Percentiles rank a stretch among this genome's conserved stretches.
These are phyloP conservation scores for Arvicanthis niloticus DNA, from an alignment of 2,113 vertebrate species.

Conservation along the genomic window DNA sequence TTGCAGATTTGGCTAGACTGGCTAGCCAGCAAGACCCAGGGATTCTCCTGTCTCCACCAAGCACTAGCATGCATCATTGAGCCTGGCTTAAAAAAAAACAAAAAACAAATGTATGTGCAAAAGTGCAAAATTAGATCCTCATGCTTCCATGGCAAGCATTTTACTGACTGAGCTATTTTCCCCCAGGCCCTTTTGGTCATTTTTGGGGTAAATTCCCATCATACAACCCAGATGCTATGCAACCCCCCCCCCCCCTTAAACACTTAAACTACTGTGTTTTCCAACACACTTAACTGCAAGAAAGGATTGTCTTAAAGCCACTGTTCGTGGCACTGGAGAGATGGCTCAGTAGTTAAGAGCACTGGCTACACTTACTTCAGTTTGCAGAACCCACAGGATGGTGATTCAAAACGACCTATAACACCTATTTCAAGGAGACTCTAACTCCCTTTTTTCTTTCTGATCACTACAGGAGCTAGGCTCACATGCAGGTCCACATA, in stretches of 20 bases:
- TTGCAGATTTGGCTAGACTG: not conserved
- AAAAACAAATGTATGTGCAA: not conserved
- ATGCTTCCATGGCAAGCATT: not conserved
- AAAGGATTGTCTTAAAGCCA: not conserved
- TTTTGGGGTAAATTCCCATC: not conserved
- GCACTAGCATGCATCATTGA: no score
- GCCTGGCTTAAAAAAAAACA: no score
- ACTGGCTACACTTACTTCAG: not conserved
- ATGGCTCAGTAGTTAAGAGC: not conserved
- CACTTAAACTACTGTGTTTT: not conserved
- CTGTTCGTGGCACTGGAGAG: not conserved
- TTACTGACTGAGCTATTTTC: not conserved
- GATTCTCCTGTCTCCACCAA: not conserved
- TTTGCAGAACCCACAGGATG: not conserved
- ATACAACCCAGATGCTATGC: not conserved
- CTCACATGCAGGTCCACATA: not conserved
- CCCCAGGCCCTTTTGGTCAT: no score
- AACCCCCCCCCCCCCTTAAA: no score
- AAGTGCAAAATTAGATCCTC: not conserved
- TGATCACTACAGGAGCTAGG: not conserved
- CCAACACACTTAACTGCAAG: not conserved
- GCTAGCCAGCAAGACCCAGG: not conserved
- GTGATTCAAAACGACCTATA: not conserved
- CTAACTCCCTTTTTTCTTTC: not conserved
- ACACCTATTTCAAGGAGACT: not conserved